A percentile compares a stretch with the other conserved stretches of the same genome.
These are phyloP conservation scores for Prorops nasuta DNA, from an alignment of 1,140 invertebrate genomes.

Conservation along the genomic window DNA sequence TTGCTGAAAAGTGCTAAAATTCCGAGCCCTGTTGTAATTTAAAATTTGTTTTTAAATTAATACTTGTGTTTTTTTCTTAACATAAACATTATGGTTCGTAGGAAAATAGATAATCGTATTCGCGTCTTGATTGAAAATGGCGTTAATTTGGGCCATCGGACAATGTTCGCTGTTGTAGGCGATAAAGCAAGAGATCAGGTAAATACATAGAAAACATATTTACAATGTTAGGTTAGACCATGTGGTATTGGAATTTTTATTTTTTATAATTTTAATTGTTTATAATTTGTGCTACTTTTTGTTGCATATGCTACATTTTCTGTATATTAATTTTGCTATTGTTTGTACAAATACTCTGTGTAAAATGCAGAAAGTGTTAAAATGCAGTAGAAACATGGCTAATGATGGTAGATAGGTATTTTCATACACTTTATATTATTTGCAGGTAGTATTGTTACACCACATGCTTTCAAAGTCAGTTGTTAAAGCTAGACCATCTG, in stretches of 20 bases:
- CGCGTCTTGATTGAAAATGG: slow-evolving; percentile 97
- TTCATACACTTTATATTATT: too few species aligned
- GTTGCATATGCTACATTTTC: slow-evolving; percentile 1
- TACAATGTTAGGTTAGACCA: too few species aligned
- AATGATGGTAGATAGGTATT: too few species aligned
- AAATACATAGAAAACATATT: too few species aligned
- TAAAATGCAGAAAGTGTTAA: too few species aligned
- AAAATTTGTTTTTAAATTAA: too few species aligned
- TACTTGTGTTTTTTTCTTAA: too few species aligned
- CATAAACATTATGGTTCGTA: slow-evolving; percentile 72
- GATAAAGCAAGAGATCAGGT: slow-evolving; percentile 96
- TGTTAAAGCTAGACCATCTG: slow-evolving; percentile 86
- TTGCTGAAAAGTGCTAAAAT: too few species aligned
- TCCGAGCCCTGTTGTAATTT: too few species aligned
- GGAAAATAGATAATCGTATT: slow-evolving; percentile 97
- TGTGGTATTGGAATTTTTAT: too few species aligned
- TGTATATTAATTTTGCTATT: slow-evolving; percentile 2
- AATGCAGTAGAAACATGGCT: too few species aligned
- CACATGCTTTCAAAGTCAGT: slow-evolving; percentile 95
- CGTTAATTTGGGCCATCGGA: slow-evolving; percentile 81
- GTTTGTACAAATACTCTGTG: slow-evolving; percentile 2
- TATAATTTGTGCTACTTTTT: slow-evolving; percentile 14
- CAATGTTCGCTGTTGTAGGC: slow-evolving; percentile 93
- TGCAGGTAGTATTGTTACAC: slow-evolving; percentile 63
- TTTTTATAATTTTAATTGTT: too few species aligned